A percentile compares a stretch with the other conserved stretches of the same genome.
Evolutionary conservation across 2,797 vertebrate genomes (phyloP).

Genomic region (Iguana delicatissima): DNA sequence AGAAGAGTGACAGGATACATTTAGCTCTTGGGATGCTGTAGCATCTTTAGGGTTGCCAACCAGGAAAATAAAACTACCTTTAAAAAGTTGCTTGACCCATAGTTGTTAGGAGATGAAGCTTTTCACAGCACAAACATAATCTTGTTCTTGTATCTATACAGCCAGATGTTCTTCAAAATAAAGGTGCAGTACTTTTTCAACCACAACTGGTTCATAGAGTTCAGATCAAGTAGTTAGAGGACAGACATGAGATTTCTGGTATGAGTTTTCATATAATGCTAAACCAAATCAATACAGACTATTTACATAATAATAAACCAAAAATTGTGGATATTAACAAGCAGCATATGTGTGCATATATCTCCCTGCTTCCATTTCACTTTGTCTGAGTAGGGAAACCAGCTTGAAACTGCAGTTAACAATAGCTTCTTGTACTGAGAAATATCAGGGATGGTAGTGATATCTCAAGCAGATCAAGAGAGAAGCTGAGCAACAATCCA

Average conservation of each 20-base stretch:
- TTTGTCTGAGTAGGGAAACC: neutral
- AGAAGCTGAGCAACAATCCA: no score
- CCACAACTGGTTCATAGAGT: neutral
- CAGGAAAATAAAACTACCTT: neutral
- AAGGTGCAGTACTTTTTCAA: neutral
- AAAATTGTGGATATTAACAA: neutral
- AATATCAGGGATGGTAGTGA: no score
- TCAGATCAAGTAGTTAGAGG: neutral
- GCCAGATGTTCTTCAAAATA: neutral
- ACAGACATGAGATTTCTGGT: neutral
- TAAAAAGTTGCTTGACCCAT: neutral
- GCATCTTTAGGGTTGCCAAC: neutral
- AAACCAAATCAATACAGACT: neutral
- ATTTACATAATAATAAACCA: neutral
- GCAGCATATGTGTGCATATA: neutral
- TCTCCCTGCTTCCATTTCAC: neutral
- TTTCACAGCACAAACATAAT: neutral
- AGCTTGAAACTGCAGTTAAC: neutral
- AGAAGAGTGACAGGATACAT: neutral
- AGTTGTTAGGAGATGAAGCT: neutral
- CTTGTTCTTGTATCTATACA: neutral
- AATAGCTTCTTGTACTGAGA: neutral
- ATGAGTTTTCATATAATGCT: neutral
- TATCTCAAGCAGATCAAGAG: no score
- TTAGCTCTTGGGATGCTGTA: neutral